Conservation (phyloP, 2,797 vertebrate genomes). For the Parambassis ranga region DNA sequence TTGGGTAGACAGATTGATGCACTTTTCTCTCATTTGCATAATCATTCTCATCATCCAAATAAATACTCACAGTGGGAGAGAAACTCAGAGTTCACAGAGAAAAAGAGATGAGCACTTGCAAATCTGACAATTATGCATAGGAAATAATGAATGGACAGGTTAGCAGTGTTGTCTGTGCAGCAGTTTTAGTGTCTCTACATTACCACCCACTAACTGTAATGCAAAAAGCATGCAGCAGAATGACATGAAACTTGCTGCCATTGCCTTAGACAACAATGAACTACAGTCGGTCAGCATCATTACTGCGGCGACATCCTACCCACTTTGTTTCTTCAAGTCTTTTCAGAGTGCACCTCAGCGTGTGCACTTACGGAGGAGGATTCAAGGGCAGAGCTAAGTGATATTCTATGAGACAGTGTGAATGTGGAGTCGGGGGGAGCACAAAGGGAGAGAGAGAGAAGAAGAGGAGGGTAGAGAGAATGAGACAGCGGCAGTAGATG, state of each 20-base stretch:
- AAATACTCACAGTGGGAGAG: slow-evolving; percentile 71
- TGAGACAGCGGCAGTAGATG: slow-evolving; percentile 65
- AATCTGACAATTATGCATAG: slow-evolving; percentile 38
- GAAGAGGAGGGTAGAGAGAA: slow-evolving; percentile 56
- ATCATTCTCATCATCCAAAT: slow-evolving; percentile 66
- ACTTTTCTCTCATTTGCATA: slow-evolving; percentile 66
- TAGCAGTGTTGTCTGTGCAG: slow-evolving; percentile 14
- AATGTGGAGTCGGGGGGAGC: slow-evolving; percentile 38
- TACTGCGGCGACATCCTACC: slow-evolving; percentile 37
- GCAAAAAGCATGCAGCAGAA: slow-evolving; percentile 1
- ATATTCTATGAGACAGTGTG: slow-evolving; percentile 68
- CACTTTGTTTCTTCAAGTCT: slow-evolving; percentile 60
- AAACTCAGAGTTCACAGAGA: slow-evolving; percentile 62
- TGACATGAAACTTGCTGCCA: slow-evolving; percentile 26
- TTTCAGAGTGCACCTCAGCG: slow-evolving; percentile 49
- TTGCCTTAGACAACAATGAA: slow-evolving; percentile 49
- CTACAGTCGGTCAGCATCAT: slow-evolving; percentile 28
- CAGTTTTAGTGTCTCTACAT: slow-evolving; percentile 30
- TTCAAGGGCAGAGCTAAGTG: slow-evolving; percentile 78
- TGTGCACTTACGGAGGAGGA: slow-evolving; percentile 66
- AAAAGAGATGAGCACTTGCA: slow-evolving; percentile 11
- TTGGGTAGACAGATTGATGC: slow-evolving; percentile 63
- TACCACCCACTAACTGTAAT: slow-evolving; percentile 21
- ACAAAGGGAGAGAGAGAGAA: slow-evolving; percentile 54
- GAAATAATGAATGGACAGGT: slow-evolving; percentile 35